Percentiles rank a stretch among this genome's conserved stretches.
These are phyloP conservation scores for Calosoma granatense DNA, from an alignment of 1,140 invertebrate species.

Conservation along the genomic window DNA sequence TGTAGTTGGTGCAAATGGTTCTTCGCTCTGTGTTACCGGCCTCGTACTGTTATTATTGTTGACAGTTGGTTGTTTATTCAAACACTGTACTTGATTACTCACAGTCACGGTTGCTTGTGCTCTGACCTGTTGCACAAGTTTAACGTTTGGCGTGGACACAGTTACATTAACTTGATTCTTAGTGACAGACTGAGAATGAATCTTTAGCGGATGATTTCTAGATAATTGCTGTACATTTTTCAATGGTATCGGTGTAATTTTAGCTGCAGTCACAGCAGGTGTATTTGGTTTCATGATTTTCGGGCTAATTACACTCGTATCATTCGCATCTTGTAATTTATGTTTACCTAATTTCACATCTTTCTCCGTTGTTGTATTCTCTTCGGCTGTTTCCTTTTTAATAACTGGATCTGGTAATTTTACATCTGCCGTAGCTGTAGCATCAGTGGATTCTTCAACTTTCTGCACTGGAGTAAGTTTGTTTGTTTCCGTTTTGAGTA, in stretches of 20 bases:
- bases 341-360: slow-evolving; percentile 7
- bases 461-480: no score
- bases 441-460: background rate
- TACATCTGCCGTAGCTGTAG: background rate
- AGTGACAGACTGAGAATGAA: slow-evolving; percentile 21
- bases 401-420: background rate
- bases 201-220: slow-evolving; percentile 33
- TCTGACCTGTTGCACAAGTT: background rate
- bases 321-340: slow-evolving; percentile 10
- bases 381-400: slow-evolving; percentile 8
- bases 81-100: background rate
- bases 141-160: background rate
- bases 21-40: background rate
- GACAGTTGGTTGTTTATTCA: background rate
- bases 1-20: background rate
- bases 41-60: background rate
- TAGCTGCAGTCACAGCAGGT: slow-evolving; percentile 21
- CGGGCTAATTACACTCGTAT: background rate
- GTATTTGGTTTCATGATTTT: background rate
- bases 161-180: background rate
- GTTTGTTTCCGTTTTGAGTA: background rate
- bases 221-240: slow-evolving; percentile 26
- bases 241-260: slow-evolving; percentile 15
- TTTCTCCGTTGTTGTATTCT: background rate
- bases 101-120: no score